These are phyloP conservation scores for Dascillus cervinus DNA, from an alignment of 2,888 invertebrate genomes.

Conservation along the genomic window DNA sequence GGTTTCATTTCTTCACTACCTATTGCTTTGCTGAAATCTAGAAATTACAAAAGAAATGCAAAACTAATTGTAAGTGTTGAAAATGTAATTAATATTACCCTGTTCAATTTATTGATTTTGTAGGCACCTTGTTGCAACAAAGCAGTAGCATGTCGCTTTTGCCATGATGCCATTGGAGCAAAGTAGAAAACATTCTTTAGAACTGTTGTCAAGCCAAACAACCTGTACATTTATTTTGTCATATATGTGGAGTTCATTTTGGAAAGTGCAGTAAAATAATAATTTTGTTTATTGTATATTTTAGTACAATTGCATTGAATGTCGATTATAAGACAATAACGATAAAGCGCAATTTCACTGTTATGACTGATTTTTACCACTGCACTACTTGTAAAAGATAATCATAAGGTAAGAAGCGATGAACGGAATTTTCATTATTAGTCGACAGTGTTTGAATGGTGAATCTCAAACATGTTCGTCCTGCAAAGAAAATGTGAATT, in stretches of 20 bases:
- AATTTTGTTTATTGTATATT: conserved; percentile 17
- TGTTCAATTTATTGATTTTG: conserved; percentile 27
- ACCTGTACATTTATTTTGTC: conserved; percentile 62
- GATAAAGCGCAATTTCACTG: conserved; percentile 81
- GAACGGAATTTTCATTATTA: too few relatives aligned
- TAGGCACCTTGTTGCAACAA: conserved; percentile 80
- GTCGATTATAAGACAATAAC: conserved; percentile 74
- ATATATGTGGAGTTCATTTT: conserved; percentile 61
- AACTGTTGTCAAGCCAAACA: conserved; percentile 66
- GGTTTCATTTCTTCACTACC: too few relatives aligned
- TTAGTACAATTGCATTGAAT: conserved; percentile 70
- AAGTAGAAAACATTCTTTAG: conserved; percentile 68
- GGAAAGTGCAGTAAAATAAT: conserved; percentile 51
- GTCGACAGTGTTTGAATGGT: too few relatives aligned
- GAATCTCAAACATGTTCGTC: too few relatives aligned
- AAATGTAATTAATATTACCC: conserved; percentile 1
- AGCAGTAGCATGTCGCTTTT: conserved; percentile 72
- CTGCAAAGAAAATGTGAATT: too few relatives aligned
- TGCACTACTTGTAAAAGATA: conserved; percentile 59
- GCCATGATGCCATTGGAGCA: conserved; percentile 74
- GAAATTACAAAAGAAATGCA: conserved; percentile 11
- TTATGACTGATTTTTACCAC: too few relatives aligned
- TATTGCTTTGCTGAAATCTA: too few relatives aligned
- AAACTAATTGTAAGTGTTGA: conserved; percentile 11
- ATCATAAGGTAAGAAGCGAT: conserved; percentile 71